Base-by-base conservation (phyloP, 2,797 vertebrate genomes). In the Lepidocolaptes lacrymiger region DNA sequence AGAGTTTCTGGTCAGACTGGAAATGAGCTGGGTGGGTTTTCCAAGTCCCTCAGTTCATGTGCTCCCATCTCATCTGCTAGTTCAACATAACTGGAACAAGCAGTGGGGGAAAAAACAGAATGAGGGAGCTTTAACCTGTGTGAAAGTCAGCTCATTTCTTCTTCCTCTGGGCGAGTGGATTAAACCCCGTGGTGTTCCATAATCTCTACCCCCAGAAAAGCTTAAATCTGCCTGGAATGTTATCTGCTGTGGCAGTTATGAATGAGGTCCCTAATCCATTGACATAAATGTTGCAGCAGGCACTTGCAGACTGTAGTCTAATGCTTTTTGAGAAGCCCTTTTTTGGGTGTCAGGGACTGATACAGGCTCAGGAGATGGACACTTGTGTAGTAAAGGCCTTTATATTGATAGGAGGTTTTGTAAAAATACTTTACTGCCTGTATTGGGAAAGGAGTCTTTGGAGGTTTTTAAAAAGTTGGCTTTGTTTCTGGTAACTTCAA, bases 261-360 rank as follows among this genome's bases (percentile, higher is more conserved):
- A 96, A 95, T 97, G 94, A 86, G 46, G 64, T 84, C 54, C 73
- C 62, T 81, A 32, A 84, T 69, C 93, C 88, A 68, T 78, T 94
- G 93, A 84, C 67, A 81, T 12, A 36, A 91, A 75, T 5, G n/a
- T 43, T 61, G 64, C 72, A 26, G 88, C 78, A 71, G 71, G 41
- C 41, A 11, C 87, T 89, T 24, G 30, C 81, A 77, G 36, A 18
- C 68, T 14, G 32, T 19, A 9, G 44, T 4, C 32, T 27, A 3
- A 12, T 39, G 49, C 30, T 64, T 46, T 41, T 27, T 55, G 89
- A 32, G 62, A 13, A 61, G 34, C 27, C 32, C 44, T 80, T 67
- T 1, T 0, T 46, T 34, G 15, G 56, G 55, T 63, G 68, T 27
- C 41, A 23, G 52, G 12, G 30, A 22, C 75, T 30, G 48, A 15